Evolutionary conservation across 2,797 vertebrate species (phyloP), one percentile per base, ranked within the genome.

Genomic region (Microctenopoma stevenorrisi): DNA sequence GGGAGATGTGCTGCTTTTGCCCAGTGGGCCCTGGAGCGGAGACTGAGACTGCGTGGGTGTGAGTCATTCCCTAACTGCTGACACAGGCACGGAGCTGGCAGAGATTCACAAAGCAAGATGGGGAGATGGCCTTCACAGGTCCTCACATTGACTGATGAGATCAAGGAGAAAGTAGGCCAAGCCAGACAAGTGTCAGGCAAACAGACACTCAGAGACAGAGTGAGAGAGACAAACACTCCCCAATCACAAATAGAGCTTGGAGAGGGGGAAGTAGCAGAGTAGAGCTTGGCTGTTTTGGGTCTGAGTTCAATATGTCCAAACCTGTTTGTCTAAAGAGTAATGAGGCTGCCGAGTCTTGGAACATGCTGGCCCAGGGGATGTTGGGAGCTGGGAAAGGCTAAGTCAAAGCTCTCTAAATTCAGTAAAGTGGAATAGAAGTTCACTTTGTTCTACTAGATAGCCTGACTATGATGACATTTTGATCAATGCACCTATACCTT

Each of bases 61-160:
- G 84, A 90, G 86, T 91, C 81, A 88, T 83, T 74, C 76, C 79
- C 72, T 74, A 82, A 91, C 73, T 88, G 92, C 92, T 93, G 93
- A 93, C 89, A 88, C 88, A 88, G 84, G 88, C 86, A 75, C 72
- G 57, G 71, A 66, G 57, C 74, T 88, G 90, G 87, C 85, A 86
- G 78, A 77, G 86, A 88, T 79, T 86, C 83, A 82, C 86, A 61
- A 55, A 64, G 76, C 53, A 65, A 80, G 83, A 86, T 83, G 75
- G 69, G 83, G 60, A 81, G 86, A 87, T 78, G 88, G 92, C 89
- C 90, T 91, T 93, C 91, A 80, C 90, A 80, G 87, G 87, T 90
- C 83, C 73, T 90, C 88, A 84, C 87, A 51, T 53, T 91, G 91
- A 92, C 88, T 91, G 91, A 93, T 91, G 91, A 89, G 88, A 91